Evolutionary conservation across 2,888 invertebrate species (phyloP), one percentile per base, ranked within the genome.

Genomic region (Orthonevra nobilis): DNA sequence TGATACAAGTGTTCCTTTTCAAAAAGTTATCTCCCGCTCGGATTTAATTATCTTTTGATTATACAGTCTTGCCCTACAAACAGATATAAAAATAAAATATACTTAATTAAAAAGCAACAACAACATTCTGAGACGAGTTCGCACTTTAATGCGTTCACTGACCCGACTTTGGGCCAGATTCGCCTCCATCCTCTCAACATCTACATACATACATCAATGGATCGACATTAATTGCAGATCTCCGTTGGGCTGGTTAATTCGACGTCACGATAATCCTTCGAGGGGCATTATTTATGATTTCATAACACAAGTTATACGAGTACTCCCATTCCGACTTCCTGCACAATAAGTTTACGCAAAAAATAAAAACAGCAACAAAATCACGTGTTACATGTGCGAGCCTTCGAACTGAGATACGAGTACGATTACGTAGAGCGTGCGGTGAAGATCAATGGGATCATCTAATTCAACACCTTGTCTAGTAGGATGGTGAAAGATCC

Each of bases 181-280:
- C 40, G 12, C 26, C 42, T 44, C 36, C 20, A n/a, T n/a, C n/a
- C n/a, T n/a, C n/a, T n/a, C n/a, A n/a, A n/a, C n/a, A n/a, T n/a
- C 54, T 19, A 48, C 46, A 58, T 42, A 30, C 36, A 50, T 66
- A 74, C 69, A 75, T 69, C 75, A 69, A 40, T 34, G 40, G 52
- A 69, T 75, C 75, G 75, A 75, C 75, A 63, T 75, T 69, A 75
- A 75, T 75, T 75, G 75, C 75, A 69, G 69, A 75, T 60, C 63
- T 75, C 63, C 56, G 56, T 63, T 69, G 54, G 40, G 23, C 38
- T 74, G 34, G 48, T 54, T 63, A 48, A 56, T 61, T 56, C 69
- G 23, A 69, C 32, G 40, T 61, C 75, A 69, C 61, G 75, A 75
- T 61, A 61, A 68, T 75, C 69, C 69, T 69, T 48, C 30, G 46